These are phyloP conservation scores for Phyllostomus discolor DNA, from an alignment of 2,113 vertebrate species.

Conservation along the genomic window DNA sequence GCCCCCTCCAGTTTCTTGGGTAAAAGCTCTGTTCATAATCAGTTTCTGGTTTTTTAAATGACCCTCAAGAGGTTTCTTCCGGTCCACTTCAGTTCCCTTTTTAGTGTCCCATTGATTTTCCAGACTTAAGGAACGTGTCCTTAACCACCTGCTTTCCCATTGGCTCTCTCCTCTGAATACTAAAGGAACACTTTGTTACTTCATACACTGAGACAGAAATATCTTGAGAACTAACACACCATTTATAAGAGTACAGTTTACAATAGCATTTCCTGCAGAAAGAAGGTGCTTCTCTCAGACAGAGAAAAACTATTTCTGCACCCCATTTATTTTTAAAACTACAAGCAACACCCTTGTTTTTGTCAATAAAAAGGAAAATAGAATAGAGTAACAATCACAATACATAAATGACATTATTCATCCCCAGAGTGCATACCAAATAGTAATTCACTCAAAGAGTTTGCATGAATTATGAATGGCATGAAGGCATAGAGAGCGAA, in stretches of 20 bases:
- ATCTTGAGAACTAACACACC: conserved; percentile 78
- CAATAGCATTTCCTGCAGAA: conserved; percentile 75
- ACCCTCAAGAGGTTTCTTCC: conserved; percentile 79
- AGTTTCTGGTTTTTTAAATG: conserved; percentile 79
- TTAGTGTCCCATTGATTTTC: conserved; percentile 81
- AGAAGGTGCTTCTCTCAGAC: conserved; percentile 70
- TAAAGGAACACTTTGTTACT: conserved; percentile 76
- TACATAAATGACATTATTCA: conserved; percentile 62
- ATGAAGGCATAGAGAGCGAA: conserved; percentile 16
- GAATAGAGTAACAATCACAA: conserved; percentile 55
- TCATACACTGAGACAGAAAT: conserved; percentile 57
- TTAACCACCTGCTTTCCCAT: conserved; percentile 74
- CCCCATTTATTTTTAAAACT: conserved; percentile 74
- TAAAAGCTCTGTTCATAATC: conserved; percentile 81
- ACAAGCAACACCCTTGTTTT: conserved; percentile 71
- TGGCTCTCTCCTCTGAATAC: conserved; percentile 70
- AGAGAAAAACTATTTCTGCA: conserved; percentile 67
- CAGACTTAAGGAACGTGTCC: conserved; percentile 78
- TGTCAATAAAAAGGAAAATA: conserved; percentile 60
- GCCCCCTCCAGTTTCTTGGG: conserved; percentile 76
- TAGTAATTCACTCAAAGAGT: conserved; percentile 57
- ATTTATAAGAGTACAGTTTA: conserved; percentile 73
- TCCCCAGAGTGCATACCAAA: conserved; percentile 33
- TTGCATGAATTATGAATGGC: conserved; percentile 61
- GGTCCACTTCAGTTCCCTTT: conserved; percentile 81